Conservation (phyloP, 2,797 vertebrate genomes). For the Euthynnus affinis region DNA sequence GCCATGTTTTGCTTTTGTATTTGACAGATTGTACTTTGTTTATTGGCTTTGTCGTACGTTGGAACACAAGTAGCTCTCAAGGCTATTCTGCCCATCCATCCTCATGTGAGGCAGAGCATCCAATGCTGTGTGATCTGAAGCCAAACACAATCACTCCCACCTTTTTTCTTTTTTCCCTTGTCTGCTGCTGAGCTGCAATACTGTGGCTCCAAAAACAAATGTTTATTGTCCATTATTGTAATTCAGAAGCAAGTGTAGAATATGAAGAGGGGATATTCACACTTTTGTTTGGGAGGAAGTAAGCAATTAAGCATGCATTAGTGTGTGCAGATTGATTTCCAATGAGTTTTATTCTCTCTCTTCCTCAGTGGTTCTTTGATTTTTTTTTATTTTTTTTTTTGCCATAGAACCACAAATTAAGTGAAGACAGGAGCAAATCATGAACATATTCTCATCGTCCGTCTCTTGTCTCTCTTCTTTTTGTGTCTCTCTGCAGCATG, state of each 20-base stretch:
- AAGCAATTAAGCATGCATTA: conserved; percentile 14
- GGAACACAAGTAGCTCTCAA: conserved; percentile 51
- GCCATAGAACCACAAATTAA: background rate
- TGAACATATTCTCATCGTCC: conserved; percentile 16
- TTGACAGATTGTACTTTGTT: conserved; percentile 66
- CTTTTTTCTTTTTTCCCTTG: conserved; percentile 31
- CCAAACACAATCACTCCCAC: conserved; percentile 61
- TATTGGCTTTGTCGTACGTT: conserved; percentile 58
- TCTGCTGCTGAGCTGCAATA: conserved; percentile 43
- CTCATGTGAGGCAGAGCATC: conserved; percentile 41
- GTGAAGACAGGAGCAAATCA: background rate
- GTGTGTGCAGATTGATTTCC: conserved; percentile 18
- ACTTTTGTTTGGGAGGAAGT: conserved; percentile 28
- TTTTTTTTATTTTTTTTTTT: too few species aligned
- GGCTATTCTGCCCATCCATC: conserved; percentile 52
- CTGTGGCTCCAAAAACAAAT: conserved; percentile 48
- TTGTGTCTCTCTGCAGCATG: conserved; percentile 89
- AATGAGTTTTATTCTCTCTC: conserved; percentile 2
- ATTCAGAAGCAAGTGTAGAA: conserved; percentile 61
- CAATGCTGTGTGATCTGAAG: conserved; percentile 66
- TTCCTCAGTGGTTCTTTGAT: background rate
- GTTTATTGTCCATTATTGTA: conserved; percentile 71
- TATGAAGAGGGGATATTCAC: conserved; percentile 33
- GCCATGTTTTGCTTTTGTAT: conserved; percentile 51
- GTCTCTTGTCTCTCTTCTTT: conserved; percentile 16